Evolutionary conservation across 2,113 vertebrate species (phyloP).

Genomic region (Hystrix cristata): DNA sequence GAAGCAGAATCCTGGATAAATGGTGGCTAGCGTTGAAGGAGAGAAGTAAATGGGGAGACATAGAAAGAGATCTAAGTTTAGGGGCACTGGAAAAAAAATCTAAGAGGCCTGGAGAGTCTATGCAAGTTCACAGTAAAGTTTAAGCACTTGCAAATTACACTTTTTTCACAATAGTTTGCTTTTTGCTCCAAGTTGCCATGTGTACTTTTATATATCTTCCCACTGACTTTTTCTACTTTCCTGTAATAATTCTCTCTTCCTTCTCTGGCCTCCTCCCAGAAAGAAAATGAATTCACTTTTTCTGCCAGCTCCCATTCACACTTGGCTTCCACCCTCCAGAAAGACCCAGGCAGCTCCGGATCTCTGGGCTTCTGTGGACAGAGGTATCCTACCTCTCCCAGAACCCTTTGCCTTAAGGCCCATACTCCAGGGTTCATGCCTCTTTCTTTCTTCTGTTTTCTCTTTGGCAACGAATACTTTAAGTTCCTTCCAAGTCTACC

Average conservation of each 20-base stretch:
- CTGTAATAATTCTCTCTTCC: background rate
- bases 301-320: too few species aligned
- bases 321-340: background rate
- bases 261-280: background rate
- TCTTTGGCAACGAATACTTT: background rate
- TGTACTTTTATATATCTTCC: background rate
- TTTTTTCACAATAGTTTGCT: background rate
- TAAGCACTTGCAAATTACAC: background rate
- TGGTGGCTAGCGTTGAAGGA: background rate
- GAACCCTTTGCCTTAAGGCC: background rate
- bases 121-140: background rate
- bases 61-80: background rate
- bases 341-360: background rate
- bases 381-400: background rate
- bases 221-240: background rate
- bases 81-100: background rate
- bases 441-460: conserved; percentile 33
- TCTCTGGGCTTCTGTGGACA: rapidly evolving
- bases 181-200: background rate
- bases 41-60: background rate
- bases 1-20: background rate
- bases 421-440: background rate
- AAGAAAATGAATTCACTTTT: background rate
- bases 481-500: background rate
- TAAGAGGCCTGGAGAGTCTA: background rate